Evolutionary conservation across 1,140 invertebrate genomes (phyloP).

Genomic region (fruit fly (Drosophila melanogaster)): DNA sequence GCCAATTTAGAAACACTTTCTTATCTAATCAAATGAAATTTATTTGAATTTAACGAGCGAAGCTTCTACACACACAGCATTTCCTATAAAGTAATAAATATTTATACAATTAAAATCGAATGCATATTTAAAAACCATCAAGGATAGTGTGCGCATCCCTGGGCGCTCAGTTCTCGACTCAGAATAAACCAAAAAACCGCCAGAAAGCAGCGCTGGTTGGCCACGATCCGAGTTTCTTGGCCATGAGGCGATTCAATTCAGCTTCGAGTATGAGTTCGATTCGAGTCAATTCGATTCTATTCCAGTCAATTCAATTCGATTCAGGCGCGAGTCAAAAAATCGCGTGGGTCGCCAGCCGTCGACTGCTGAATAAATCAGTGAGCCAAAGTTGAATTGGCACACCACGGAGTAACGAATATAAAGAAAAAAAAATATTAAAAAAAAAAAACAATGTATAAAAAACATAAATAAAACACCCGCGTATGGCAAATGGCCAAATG

Average conservation of each 20-base stretch:
- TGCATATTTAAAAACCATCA: not conserved
- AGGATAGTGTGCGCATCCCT: not conserved
- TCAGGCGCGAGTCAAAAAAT: constrained; percentile 22
- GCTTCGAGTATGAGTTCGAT: constrained; percentile 1
- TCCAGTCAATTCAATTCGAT: constrained; percentile 27
- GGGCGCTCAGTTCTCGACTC: not conserved
- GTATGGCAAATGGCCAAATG: constrained; percentile 61
- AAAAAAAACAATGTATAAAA: constrained; percentile 6
- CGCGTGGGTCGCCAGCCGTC: constrained; percentile 54
- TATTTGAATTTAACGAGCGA: constrained; percentile 14
- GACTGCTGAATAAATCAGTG: constrained; percentile 70
- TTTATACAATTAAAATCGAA: not conserved
- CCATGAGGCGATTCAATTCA: constrained; percentile 25
- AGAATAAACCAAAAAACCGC: not conserved
- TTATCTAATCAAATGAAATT: constrained; percentile 13
- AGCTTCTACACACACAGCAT: not conserved
- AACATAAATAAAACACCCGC: constrained; percentile 65
- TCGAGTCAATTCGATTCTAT: not conserved
- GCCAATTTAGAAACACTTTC: constrained; percentile 18
- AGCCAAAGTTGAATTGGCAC: constrained; percentile 55
- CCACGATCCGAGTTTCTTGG: constrained; percentile 3
- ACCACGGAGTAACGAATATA: constrained; percentile 10
- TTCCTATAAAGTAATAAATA: not conserved
- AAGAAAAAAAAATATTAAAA: constrained; percentile 1
- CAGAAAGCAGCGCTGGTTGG: constrained; percentile 1